Evolutionary conservation across 1,140 invertebrate genomes (phyloP), one percentile per base, ranked within the genome.

Genomic region (Berghia stephanieae): DNA sequence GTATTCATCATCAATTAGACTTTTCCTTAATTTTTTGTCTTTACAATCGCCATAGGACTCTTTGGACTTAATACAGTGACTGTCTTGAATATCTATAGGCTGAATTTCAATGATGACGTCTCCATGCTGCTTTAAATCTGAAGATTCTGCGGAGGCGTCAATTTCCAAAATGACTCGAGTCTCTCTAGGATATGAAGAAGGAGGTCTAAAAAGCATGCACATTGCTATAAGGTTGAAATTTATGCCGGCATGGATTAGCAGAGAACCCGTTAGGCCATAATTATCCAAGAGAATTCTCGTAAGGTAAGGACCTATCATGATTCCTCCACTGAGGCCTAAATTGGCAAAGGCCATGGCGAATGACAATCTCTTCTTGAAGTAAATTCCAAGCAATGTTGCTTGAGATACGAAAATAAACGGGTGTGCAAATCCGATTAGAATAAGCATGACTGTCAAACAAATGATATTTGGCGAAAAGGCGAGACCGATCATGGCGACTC

Each of bases 301-400:
- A 10, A 73, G 3, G 3, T 27, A 49, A 1, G 71, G 44, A 3
- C 49, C 49, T 24, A 27, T 40, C 10, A 52, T 73, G 18, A 49
- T 73, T 3, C 5, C 44, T 2, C 52, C 31, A 57, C 71, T 57
- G 27, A 73, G 2, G 1, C 49, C 71, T 18, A 73, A 40, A 36
- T 52, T 73, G 31, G 49, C 49, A 44, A 57, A 55, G 49, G 71
- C 71, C 10, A 34, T 57, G 27, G 71, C 46, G 18, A 73, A 73
- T 8, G 71, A 73, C n/a, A 73, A 44, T n/a, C 49, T 44, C 57
- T 73, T 73, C 42, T 73, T 73, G 36, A 73, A 73, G 49, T 73
- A 73, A 3, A 10, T 44, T n/a, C 71, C 71, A 16, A 73, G n/a
- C 6, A 73, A 49, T 21, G 44, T 55, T 31, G 31, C 36, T n/a